Evolutionary conservation across 2,113 vertebrate genomes (phyloP), one percentile per base, ranked within the genome.

Genomic region (Electrona antarctica): DNA sequence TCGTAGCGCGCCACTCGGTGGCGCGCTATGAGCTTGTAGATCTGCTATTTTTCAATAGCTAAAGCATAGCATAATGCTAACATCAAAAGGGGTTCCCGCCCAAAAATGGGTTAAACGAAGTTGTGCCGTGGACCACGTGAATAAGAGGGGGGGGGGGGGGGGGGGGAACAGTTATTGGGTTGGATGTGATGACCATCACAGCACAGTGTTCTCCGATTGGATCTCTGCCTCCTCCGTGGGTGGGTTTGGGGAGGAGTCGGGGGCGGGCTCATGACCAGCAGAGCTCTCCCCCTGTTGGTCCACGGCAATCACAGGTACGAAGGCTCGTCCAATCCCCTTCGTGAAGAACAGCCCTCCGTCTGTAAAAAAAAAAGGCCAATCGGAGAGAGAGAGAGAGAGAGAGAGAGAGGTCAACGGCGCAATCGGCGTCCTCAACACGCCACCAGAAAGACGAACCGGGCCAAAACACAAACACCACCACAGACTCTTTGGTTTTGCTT

Each of bases 181-280:
- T 41, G 33, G 33, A 41, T 41, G 21, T 21, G 5, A 41, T 8
- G 57, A 68, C 45, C 3, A 5, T 95, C 89, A 99, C 88, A 99
- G 91, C 80, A 89, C 80, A 0, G 98, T 99, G 88, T 92, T 98
- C 77, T 99, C 96, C 0, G 94, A 87, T 0, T 94, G 92, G 3
- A 73, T 87, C 66, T 93, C 89, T 2, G 93, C 64, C 8, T 95
- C 64, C 8, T 95, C 90, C 54, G 89, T 76, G 68, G 81, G 4
- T 0, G 90, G 81, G 76, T 81, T 86, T 13, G 41, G 6, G 67
- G 59, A n/a, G n/a, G n/a, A n/a, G n/a, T n/a, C n/a, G n/a, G n/a
- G n/a, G 33, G 33, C 33, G 71, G 91, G 82, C 73, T 95, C 95
- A 69, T 87, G 93, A 91, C 90, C 89, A 3, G 90, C 87, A 83